Evolutionary conservation across 2,113 vertebrate species (phyloP).

Genomic region (Elephantulus edwardii): DNA sequence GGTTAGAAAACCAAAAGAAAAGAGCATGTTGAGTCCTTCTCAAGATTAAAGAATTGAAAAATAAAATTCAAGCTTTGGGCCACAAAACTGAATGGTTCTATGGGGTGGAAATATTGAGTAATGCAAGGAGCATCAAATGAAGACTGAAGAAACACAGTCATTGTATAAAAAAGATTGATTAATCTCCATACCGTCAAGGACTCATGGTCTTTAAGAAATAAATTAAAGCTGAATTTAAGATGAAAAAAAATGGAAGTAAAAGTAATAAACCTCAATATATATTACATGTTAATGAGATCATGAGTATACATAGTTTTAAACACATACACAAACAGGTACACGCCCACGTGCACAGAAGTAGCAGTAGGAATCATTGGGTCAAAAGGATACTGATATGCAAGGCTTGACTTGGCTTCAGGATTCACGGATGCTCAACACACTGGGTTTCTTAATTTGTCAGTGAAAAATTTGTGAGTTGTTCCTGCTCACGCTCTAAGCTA

Average conservation of each 20-base stretch:
- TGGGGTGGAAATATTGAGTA: too few species aligned
- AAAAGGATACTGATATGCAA: background rate
- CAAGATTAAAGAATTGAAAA: too few species aligned
- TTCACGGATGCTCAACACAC: background rate
- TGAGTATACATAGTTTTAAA: background rate
- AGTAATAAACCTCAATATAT: background rate
- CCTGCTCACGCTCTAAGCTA: background rate
- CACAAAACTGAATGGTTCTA: too few species aligned
- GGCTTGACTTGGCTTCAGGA: background rate
- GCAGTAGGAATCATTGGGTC: background rate
- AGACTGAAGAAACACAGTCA: too few species aligned
- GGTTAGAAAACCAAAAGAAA: too few species aligned
- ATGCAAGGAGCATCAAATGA: too few species aligned
- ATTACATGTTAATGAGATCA: background rate
- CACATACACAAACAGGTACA: background rate
- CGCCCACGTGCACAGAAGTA: background rate
- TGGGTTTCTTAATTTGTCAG: slow-evolving; percentile 23
- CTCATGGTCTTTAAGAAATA: too few species aligned
- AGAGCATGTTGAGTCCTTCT: too few species aligned
- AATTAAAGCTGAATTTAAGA: too few species aligned
- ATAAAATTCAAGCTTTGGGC: too few species aligned
- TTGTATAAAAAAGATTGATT: too few species aligned
- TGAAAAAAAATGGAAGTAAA: background rate
- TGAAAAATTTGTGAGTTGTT: slow-evolving; percentile 54
- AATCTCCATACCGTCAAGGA: too few species aligned